These are phyloP conservation scores for Isotomurus palustris DNA, from an alignment of 2,888 invertebrate species.

Conservation along the genomic window DNA sequence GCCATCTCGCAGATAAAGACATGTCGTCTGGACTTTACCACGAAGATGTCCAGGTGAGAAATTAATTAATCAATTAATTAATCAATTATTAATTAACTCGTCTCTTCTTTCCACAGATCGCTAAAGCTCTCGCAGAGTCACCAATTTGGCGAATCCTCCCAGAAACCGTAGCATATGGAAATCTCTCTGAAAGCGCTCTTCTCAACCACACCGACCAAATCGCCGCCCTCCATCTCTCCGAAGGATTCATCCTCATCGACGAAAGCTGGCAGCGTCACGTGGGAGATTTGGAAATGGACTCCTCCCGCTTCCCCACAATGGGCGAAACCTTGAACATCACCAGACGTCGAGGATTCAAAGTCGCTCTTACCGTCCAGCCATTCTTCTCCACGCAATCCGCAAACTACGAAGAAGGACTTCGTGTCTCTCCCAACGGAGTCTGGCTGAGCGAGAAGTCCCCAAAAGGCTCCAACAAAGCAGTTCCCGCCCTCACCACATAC, in stretches of 20 bases:
- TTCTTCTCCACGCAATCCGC: slow-evolving; percentile 76
- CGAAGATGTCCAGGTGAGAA: slow-evolving; percentile 62
- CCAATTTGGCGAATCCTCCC: slow-evolving; percentile 84
- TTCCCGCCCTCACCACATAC: slow-evolving; percentile 77
- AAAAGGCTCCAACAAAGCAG: slow-evolving; percentile 47
- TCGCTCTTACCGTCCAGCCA: slow-evolving; percentile 84
- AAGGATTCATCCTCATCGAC: slow-evolving; percentile 52
- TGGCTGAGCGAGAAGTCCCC: slow-evolving; percentile 13
- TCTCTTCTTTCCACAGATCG: slow-evolving; percentile 59
- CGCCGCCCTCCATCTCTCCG: slow-evolving; percentile 69
- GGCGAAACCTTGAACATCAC: slow-evolving; percentile 73
- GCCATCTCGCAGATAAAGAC: slow-evolving; percentile 71
- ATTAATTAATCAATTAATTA: too few relatives aligned
- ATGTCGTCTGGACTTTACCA: slow-evolving; percentile 76
- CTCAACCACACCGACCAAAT: slow-evolving; percentile 79
- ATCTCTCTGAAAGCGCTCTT: slow-evolving; percentile 63
- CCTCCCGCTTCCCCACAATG: slow-evolving; percentile 68
- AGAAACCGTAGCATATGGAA: slow-evolving; percentile 57
- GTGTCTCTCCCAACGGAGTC: slow-evolving; percentile 45
- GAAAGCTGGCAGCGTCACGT: slow-evolving; percentile 61
- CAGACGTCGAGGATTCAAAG: slow-evolving; percentile 76
- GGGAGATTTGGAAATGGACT: slow-evolving; percentile 82
- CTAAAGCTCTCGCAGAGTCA: slow-evolving; percentile 65
- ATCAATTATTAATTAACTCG: too few relatives aligned
- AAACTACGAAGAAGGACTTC: slow-evolving; percentile 75